These are phyloP conservation scores for Hemiprocne comata DNA, from an alignment of 2,113 vertebrate genomes.

Conservation along the genomic window DNA sequence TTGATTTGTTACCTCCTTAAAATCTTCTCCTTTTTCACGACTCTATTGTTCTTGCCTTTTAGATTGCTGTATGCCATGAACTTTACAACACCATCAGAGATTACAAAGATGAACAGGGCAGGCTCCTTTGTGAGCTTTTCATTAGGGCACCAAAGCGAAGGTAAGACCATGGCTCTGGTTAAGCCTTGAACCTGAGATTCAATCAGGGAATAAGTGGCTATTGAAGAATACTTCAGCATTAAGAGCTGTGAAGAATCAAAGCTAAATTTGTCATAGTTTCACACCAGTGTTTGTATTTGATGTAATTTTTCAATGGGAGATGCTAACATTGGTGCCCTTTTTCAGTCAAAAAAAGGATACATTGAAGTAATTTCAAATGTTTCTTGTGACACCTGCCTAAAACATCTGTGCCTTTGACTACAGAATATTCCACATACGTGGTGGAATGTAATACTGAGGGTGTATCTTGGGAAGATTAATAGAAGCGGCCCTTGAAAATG, in stretches of 20 bases:
- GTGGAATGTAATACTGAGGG: neutral
- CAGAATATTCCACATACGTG: neutral
- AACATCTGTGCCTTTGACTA: neutral
- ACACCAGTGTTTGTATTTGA: neutral
- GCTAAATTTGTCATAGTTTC: neutral
- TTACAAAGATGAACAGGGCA: slow-evolving; percentile 97
- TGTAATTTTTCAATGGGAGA: neutral
- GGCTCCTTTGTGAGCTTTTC: slow-evolving; percentile 96
- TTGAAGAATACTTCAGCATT: neutral
- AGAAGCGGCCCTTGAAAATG: neutral
- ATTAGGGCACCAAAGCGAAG: slow-evolving; percentile 96
- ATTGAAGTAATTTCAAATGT: neutral
- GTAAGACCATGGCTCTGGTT: slow-evolving; percentile 67
- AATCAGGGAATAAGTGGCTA: neutral
- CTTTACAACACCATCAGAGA: slow-evolving; percentile 97
- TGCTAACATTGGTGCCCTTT: neutral
- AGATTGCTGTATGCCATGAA: slow-evolving; percentile 99
- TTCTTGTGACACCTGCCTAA: neutral
- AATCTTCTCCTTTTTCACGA: neutral
- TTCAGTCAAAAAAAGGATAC: neutral
- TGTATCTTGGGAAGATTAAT: neutral
- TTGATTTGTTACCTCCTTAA: neutral
- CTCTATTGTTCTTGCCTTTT: slow-evolving; percentile 1
- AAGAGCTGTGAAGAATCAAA: neutral
- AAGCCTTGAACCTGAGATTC: neutral